Percentiles rank a stretch among this genome's conserved stretches.
phyloP scores from a whole-genome alignment of 2,113 vertebrate genomes.

The Heloderma charlesbogerti region DNA sequence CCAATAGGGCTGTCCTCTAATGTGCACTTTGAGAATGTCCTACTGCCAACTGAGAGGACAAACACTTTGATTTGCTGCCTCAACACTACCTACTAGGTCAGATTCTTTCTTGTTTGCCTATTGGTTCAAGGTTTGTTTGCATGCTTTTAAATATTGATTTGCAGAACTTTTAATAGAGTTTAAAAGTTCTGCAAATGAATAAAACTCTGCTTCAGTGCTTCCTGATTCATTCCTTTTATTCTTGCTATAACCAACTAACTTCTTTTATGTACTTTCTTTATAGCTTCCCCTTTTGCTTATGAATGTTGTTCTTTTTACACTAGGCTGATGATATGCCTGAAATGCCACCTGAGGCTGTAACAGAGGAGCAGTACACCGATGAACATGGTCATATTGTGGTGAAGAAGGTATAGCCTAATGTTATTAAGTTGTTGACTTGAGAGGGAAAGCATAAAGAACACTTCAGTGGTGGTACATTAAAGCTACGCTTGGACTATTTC shows the following conservation, averaged over 20 bases:
- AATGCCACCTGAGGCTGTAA: conserved; percentile 87
- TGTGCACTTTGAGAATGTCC: not conserved
- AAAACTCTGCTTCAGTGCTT: conserved; percentile 12
- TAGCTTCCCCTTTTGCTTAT: not conserved
- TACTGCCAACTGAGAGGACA: not conserved
- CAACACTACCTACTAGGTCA: fast-evolving
- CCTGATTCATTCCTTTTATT: not conserved
- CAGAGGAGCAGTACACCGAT: conserved; percentile 92
- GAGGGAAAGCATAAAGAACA: not conserved
- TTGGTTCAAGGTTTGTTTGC: conserved; percentile 47
- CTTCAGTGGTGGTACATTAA: not conserved
- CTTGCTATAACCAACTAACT: conserved; percentile 44
- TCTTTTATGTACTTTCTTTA: not conserved
- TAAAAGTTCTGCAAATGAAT: too few species aligned
- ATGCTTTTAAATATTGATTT: conserved; percentile 41
- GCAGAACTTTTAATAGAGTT: not conserved
- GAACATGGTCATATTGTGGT: conserved; percentile 92
- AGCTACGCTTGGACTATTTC: not conserved
- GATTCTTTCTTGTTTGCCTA: conserved; percentile 24
- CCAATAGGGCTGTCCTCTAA: not conserved
- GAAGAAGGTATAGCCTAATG: conserved; percentile 85
- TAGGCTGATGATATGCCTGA: conserved; percentile 92
- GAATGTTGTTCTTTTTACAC: conserved; percentile 43
- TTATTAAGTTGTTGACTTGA: not conserved
- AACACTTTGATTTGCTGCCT: conserved; percentile 35